Percentiles rank a stretch among this genome's conserved stretches.
phyloP scores from a whole-genome alignment of 2,797 vertebrate species.

The Ctenochaetus hawaiiensis region DNA sequence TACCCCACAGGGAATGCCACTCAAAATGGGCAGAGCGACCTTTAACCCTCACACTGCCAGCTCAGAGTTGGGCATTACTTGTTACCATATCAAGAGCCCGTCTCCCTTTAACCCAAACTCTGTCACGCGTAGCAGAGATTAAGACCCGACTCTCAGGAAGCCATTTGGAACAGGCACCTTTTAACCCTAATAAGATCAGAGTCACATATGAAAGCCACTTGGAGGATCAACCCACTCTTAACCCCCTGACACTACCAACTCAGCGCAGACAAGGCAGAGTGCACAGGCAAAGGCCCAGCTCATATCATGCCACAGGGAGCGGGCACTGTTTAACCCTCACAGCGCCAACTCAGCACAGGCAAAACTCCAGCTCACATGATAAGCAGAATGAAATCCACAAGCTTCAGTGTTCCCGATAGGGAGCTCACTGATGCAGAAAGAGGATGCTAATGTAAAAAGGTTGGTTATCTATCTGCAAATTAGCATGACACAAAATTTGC shows the following conservation, averaged over 20 bases:
- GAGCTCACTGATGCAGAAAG: slow-evolving; percentile 50
- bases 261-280: slow-evolving; percentile 70
- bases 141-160: slow-evolving; percentile 65
- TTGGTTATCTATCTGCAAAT: slow-evolving; percentile 49
- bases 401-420: slow-evolving; percentile 65
- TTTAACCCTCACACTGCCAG: slow-evolving; percentile 72
- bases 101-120: slow-evolving; percentile 52
- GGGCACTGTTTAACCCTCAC: slow-evolving; percentile 76
- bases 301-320: slow-evolving; percentile 79
- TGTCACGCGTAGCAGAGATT: slow-evolving; percentile 66
- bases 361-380: slow-evolving; percentile 70
- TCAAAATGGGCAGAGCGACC: slow-evolving; percentile 71
- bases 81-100: slow-evolving; percentile 33
- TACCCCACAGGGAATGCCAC: slow-evolving; percentile 64
- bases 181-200: slow-evolving; percentile 74
- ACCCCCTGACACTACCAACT: slow-evolving; percentile 64
- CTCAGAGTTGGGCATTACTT: slow-evolving; percentile 46
- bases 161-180: slow-evolving; percentile 76
- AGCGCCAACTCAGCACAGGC: slow-evolving; percentile 69
- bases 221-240: slow-evolving; percentile 68
- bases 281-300: slow-evolving; percentile 79
- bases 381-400: slow-evolving; percentile 72
- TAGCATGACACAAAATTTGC: slow-evolving; percentile 38
- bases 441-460: slow-evolving; percentile 45
- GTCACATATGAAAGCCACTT: slow-evolving; percentile 64